Percentiles rank a stretch among this genome's conserved stretches.
phyloP scores from a whole-genome alignment of 2,113 vertebrate genomes.

The Aegypius monachus region DNA sequence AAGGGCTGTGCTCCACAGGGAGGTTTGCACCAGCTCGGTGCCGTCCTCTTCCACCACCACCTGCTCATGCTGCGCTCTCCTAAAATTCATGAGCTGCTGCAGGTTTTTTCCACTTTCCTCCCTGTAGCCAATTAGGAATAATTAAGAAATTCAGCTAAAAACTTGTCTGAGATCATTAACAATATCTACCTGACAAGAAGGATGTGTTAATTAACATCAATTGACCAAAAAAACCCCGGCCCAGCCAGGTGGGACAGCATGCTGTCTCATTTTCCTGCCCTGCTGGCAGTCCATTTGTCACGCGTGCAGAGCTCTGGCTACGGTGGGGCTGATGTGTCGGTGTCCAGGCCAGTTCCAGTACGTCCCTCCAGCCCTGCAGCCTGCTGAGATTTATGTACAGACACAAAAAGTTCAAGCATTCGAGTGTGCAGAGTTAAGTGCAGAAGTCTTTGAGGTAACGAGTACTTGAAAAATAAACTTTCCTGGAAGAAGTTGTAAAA shows the following conservation, averaged over 20 bases:
- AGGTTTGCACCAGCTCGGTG: not conserved
- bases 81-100: not conserved
- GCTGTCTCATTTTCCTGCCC: not conserved
- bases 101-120: not conserved
- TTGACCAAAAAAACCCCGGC: not conserved
- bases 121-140: slow-evolving; percentile 12
- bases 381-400: accelerated
- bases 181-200: not conserved
- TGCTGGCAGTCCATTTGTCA: not conserved
- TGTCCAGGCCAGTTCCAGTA: not conserved
- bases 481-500: not conserved
- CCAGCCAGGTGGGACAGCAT: not conserved
- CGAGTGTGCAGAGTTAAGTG: not conserved
- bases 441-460: not conserved
- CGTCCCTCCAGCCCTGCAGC: not conserved
- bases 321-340: not conserved
- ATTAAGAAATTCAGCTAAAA: slow-evolving; percentile 58
- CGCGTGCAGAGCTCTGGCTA: not conserved
- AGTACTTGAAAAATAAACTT: not conserved
- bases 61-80: not conserved
- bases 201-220: slow-evolving; percentile 51
- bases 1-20: not conserved
- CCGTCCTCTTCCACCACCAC: not conserved
- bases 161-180: slow-evolving; percentile 10
- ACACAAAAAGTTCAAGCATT: accelerated